Evolutionary conservation across 2,797 vertebrate genomes (phyloP).

Genomic region (Cyclopterus lumpus): DNA sequence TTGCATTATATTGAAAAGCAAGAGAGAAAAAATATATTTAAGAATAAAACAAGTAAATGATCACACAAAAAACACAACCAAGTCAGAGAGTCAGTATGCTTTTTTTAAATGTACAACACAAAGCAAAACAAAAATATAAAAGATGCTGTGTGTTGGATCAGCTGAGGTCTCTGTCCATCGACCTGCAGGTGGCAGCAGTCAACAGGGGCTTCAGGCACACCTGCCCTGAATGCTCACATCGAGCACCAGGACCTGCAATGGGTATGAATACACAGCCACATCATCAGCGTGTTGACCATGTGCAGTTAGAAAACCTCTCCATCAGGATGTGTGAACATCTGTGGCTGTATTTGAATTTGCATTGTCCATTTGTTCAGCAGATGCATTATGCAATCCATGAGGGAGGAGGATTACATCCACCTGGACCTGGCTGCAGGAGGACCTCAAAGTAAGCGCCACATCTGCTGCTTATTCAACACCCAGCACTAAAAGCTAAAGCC

Average conservation of each 20-base stretch:
- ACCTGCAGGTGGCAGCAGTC: not conserved
- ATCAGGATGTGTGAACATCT: not conserved
- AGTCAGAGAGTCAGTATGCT: not conserved
- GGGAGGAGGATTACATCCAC: not conserved
- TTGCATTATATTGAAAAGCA: no score
- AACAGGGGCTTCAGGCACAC: not conserved
- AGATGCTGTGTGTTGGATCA: not conserved
- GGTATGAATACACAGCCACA: not conserved
- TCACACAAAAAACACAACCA: no score
- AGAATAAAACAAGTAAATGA: no score
- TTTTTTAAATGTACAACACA: not conserved
- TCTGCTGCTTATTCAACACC: not conserved
- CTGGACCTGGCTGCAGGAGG: not conserved
- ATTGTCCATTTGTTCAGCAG: constrained; percentile 4
- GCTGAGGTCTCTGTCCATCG: not conserved
- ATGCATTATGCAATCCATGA: not conserved
- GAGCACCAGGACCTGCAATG: constrained; percentile 6
- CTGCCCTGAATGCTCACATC: not conserved
- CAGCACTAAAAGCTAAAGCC: not conserved
- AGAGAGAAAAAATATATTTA: no score
- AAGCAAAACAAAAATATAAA: not conserved
- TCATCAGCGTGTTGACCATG: not conserved
- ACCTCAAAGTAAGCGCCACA: not conserved
- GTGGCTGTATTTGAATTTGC: not conserved
- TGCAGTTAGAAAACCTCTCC: not conserved